These are phyloP conservation scores for Nineta flava DNA, from an alignment of 2,888 invertebrate species.

Conservation along the genomic window DNA sequence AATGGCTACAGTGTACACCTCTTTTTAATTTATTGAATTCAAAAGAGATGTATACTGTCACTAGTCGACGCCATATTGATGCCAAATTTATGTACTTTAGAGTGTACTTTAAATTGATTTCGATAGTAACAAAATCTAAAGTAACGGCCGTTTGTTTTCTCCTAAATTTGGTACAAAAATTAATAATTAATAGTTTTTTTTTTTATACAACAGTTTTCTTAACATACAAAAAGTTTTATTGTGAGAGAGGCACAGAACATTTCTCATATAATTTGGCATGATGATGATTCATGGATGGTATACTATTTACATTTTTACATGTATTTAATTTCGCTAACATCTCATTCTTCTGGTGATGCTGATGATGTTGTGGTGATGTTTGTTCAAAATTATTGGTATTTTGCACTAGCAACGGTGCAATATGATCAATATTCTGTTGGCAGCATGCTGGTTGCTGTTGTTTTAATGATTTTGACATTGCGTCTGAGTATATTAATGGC, in stretches of 20 bases:
- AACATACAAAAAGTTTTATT: background rate
- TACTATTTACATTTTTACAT: background rate
- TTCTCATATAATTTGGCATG: background rate
- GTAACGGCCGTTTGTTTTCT: no score
- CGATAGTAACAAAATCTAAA: no score
- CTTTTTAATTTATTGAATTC: no score
- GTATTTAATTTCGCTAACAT: background rate
- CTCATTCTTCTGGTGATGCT: background rate
- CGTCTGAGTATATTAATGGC: background rate
- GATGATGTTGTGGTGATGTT: background rate
- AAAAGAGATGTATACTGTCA: no score
- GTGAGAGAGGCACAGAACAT: background rate
- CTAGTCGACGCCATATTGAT: no score
- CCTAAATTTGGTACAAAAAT: no score
- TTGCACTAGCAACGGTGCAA: conserved; percentile 1
- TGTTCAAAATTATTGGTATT: background rate
- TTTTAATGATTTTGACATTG: background rate
- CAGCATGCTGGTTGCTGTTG: background rate
- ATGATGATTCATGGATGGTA: background rate
- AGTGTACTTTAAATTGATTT: no score
- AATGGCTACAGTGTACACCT: no score
- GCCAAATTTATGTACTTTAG: no score
- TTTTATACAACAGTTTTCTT: conserved; percentile 23
- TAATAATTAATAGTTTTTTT: conserved; percentile 56
- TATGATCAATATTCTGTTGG: background rate